Evolutionary conservation across 2,888 invertebrate species (phyloP), one percentile per base, ranked within the genome.

Genomic region (Enchytraeus crypticus): DNA sequence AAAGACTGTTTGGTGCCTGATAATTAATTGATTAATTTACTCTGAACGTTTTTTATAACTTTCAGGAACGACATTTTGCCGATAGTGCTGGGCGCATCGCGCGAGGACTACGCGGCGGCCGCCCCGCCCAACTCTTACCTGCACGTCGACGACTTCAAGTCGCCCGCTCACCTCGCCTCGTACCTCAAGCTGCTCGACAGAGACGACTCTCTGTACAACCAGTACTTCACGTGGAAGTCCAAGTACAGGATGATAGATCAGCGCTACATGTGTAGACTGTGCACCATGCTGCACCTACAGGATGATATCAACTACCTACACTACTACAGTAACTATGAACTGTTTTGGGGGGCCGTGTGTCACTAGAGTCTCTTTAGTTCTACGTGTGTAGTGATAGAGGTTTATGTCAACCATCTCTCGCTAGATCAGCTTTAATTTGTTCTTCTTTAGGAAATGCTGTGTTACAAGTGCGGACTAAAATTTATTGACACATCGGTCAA

Each of bases 121-220:
- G 89, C 93, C 5, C 95, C 95, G 0, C 86, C 88, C 76, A 87
- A 88, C 71, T 92, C 92, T 3, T 95, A 89, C 81, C 88, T 96
- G 62, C 95, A 96, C 80, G 92, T 96, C 26, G 95, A 96, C 76
- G 93, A 96, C 79, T 96, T 95, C 77, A 85, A 87, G 34, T 87
- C 88, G 29, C 88, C 95, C 0, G 86, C 87, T 72, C 88, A 89
- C 70, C 82, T 96, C 66, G 95, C 95, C 33, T 85, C 86, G 33
- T 95, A 93, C 80, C 83, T 96, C 59, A 85, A 86, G 66, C 84
- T 87, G 56, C 83, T 96, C 60, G 93, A 93, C 77, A 84, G 85
- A 67, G 88, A 96, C 78, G 91, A 93, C 76, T 85, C 86, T 51
- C 83, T 91, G 2, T 96, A 95, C 80, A 95, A 95, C 80, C 89